Evolutionary conservation across 2,113 vertebrate genomes (phyloP).

Genomic region (Lophius piscatorius): DNA sequence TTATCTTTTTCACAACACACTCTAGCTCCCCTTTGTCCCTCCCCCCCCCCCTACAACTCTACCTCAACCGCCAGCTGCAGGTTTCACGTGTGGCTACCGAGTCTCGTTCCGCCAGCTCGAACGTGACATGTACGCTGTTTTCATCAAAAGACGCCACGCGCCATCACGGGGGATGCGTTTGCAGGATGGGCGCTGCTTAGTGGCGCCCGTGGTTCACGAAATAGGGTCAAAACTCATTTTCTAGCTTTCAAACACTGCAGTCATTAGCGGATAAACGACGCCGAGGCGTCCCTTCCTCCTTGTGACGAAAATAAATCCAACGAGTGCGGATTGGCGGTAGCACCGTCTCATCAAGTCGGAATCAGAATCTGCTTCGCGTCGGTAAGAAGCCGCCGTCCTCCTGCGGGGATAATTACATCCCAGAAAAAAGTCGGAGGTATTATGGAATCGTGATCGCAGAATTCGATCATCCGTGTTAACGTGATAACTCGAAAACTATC

Average conservation of each 20-base stretch:
- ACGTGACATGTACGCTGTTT: neutral
- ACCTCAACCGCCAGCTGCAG: conserved; percentile 10
- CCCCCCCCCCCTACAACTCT: neutral
- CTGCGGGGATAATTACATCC: no score
- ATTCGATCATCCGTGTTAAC: no score
- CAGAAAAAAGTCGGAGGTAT: no score
- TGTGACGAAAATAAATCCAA: no score
- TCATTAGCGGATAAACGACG: no score
- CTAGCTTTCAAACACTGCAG: no score
- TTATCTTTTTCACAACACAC: conserved; percentile 63
- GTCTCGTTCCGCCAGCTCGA: neutral
- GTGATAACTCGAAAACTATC: no score
- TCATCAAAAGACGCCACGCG: neutral
- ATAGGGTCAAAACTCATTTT: neutral
- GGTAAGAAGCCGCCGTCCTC: no score
- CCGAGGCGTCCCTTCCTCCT: neutral
- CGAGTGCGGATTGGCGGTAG: no score
- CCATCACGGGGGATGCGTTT: neutral
- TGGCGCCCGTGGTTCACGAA: neutral
- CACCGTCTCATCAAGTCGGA: no score
- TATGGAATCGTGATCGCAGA: no score
- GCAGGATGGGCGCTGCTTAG: neutral
- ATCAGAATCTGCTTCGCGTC: no score
- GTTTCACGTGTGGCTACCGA: neutral
- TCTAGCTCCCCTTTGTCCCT: conserved; percentile 29